Conservation (phyloP, 2,113 vertebrate genomes). For the Dermatemys mawii region DNA sequence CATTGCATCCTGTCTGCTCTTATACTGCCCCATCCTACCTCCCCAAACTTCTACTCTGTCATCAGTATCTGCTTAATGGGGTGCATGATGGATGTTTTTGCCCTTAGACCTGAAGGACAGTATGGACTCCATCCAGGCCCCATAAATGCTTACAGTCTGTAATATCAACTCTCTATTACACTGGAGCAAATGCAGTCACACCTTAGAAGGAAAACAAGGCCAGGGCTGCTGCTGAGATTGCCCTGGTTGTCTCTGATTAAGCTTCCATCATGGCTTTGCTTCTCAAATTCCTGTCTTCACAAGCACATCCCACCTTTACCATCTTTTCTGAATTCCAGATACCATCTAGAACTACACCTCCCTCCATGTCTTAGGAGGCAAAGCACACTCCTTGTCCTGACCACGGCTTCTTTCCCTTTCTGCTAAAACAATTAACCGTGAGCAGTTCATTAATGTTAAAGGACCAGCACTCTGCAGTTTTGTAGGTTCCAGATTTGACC, state of each 20-base stretch:
- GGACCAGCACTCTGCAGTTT: background rate
- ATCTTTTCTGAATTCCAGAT: background rate
- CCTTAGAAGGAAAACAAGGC: conserved; percentile 2
- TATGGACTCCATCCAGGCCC: background rate
- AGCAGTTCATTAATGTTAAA: background rate
- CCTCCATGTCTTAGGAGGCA: too few relatives aligned
- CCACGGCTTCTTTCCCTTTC: background rate
- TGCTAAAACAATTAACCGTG: background rate
- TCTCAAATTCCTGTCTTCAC: conserved; percentile 47
- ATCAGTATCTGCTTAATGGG: background rate
- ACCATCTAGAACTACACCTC: background rate
- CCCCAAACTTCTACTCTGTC: background rate
- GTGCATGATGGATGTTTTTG: background rate
- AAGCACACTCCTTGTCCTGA: background rate
- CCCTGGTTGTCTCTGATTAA: conserved; percentile 12
- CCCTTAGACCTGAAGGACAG: background rate
- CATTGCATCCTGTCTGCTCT: background rate
- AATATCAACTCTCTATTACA: background rate
- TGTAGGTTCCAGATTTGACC: background rate
- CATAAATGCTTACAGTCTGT: background rate
- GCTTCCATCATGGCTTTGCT: conserved; percentile 22
- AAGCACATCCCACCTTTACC: background rate
- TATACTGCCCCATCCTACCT: background rate
- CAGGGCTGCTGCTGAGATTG: background rate
- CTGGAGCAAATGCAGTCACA: background rate